Evolutionary conservation across 2,888 invertebrate genomes (phyloP).

Genomic region (Hypsopygia costalis): DNA sequence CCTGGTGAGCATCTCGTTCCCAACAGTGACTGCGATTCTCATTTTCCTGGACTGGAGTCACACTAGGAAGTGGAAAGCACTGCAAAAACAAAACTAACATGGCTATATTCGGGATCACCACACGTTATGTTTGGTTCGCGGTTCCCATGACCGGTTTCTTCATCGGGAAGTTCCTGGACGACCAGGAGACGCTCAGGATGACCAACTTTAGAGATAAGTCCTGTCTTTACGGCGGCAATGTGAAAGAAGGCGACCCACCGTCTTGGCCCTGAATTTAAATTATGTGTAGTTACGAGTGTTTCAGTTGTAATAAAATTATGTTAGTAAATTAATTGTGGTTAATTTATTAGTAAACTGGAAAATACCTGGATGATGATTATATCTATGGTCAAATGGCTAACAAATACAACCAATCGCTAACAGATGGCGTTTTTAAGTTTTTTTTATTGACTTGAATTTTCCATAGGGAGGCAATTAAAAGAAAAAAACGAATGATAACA

Average conservation of each 20-base stretch:
- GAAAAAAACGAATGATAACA: no score
- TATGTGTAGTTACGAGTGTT: conserved; percentile 16
- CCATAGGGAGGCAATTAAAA: no score
- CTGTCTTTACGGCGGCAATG: conserved; percentile 84
- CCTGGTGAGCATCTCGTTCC: conserved; percentile 84
- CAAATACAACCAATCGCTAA: no score
- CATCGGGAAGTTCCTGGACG: conserved; percentile 84
- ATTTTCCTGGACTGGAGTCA: conserved; percentile 88
- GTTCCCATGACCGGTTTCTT: conserved; percentile 80
- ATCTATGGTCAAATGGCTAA: no score
- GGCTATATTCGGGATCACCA: conserved; percentile 80
- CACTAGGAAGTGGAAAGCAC: conserved; percentile 86
- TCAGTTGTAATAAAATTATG: conserved; percentile 26
- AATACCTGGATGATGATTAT: no score
- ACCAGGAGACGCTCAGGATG: conserved; percentile 86
- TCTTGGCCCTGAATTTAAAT: conserved; percentile 83
- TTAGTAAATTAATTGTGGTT: conserved; percentile 16
- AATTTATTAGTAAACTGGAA: no score
- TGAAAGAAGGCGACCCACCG: conserved; percentile 84
- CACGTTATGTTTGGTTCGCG: conserved; percentile 66
- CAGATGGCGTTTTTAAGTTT: no score
- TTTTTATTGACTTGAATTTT: no score
- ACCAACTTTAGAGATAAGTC: conserved; percentile 89
- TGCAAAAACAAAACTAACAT: conserved; percentile 54
- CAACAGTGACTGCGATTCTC: conserved; percentile 74